Evolutionary conservation across 2,797 vertebrate species (phyloP).

Genomic region (Dallia pectoralis): DNA sequence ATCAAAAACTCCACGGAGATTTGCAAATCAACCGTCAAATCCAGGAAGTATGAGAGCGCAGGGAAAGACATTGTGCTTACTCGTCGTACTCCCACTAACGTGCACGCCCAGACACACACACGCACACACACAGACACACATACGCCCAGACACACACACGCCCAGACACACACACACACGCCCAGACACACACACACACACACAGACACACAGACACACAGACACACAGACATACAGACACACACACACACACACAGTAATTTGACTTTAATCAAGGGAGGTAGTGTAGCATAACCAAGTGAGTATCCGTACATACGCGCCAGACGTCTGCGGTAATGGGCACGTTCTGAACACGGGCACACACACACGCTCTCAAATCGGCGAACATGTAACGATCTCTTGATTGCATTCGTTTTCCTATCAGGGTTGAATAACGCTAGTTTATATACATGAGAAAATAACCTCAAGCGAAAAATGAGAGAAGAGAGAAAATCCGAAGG

Average conservation of each 20-base stretch:
- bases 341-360: neutral
- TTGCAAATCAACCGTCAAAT: neutral
- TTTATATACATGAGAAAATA: neutral
- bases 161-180: no score
- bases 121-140: no score
- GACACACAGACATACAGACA: no score
- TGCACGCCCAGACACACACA: no score
- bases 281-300: neutral
- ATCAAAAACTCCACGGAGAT: neutral
- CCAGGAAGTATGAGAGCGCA: neutral
- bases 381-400: slow-evolving; percentile 8
- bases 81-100: neutral
- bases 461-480: no score
- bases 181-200: no score
- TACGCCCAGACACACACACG: no score
- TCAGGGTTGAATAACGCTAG: neutral
- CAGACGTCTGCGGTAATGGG: neutral
- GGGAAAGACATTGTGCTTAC: neutral
- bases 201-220: no score
- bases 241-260: no score
- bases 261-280: no score
- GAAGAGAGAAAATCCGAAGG: neutral
- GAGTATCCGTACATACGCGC: neutral
- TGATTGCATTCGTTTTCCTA: slow-evolving; percentile 3
- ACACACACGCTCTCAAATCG: no score